Evolutionary conservation across 2,888 invertebrate genomes (phyloP).

Genomic region (Melitaea athalia): DNA sequence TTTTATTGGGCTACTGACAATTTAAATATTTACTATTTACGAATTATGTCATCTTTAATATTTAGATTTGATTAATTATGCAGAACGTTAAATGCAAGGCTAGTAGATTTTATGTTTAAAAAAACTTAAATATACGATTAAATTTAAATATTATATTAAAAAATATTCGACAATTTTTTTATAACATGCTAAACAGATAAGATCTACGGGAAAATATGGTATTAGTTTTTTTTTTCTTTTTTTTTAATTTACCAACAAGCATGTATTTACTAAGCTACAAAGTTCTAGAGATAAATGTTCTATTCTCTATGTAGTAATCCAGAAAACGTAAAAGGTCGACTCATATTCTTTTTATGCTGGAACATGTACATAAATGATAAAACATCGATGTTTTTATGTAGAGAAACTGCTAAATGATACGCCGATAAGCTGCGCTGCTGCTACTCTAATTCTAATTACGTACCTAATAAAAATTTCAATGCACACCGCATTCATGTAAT

Average conservation of each 20-base stretch:
- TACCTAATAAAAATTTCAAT: slow-evolving; percentile 1
- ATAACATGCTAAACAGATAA: no score
- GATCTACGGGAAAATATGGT: no score
- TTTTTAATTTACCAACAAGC: no score
- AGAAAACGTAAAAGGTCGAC: no score
- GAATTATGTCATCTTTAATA: slow-evolving; percentile 15
- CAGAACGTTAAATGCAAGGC: not conserved
- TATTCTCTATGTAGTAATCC: no score
- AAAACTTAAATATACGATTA: no score
- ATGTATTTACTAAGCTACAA: no score
- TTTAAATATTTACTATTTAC: slow-evolving; percentile 14
- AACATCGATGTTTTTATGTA: not conserved
- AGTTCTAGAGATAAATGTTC: no score
- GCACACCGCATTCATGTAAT: not conserved
- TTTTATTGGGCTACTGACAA: slow-evolving; percentile 13
- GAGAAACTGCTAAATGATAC: not conserved
- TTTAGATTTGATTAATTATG: not conserved
- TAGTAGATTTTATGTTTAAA: no score
- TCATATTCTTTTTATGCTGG: not conserved
- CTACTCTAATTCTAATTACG: slow-evolving; percentile 5
- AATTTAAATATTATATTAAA: no score
- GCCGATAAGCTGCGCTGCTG: not conserved
- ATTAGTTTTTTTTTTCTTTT: no score
- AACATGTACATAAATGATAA: not conserved
- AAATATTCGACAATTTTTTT: no score